phyloP scores from a whole-genome alignment of 64 coral and sea anemone genomes.

The Hydrozoanthus tunicans region DNA sequence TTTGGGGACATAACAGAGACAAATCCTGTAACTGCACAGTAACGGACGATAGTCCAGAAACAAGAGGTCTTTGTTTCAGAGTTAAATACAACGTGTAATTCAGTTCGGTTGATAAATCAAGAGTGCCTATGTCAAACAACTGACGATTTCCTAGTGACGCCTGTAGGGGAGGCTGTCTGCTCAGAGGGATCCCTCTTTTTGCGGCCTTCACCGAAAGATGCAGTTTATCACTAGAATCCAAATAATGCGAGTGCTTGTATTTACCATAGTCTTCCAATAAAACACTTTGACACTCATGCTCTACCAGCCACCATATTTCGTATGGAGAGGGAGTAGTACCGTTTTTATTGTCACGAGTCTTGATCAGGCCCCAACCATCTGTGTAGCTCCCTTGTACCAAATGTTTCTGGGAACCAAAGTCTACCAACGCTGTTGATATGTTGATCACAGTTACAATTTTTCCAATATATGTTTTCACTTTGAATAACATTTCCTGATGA shows the following conservation, averaged over 20 bases:
- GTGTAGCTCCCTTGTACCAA: slow-evolving; percentile 38
- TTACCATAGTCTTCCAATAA: slow-evolving; percentile 54
- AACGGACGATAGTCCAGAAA: slow-evolving; percentile 72
- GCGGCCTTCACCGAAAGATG: slow-evolving; percentile 54
- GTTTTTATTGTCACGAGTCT: slow-evolving; percentile 25
- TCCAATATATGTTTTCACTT: slow-evolving; percentile 11
- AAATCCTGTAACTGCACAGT: slow-evolving; percentile 68
- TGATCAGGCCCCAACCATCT: slow-evolving; percentile 48
- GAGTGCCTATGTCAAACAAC: slow-evolving; percentile 61
- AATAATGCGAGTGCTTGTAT: slow-evolving; percentile 63
- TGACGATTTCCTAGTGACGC: slow-evolving; percentile 69
- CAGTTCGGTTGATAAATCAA: slow-evolving; percentile 32
- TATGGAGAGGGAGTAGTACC: slow-evolving; percentile 15
- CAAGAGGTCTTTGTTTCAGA: slow-evolving; percentile 68
- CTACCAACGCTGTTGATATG: slow-evolving; percentile 5
- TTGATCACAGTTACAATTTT: slow-evolving; percentile 43
- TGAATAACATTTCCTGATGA: slow-evolving; percentile 37
- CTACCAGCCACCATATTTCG: slow-evolving; percentile 86
- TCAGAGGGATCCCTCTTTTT: slow-evolving; percentile 6
- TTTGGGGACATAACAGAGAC: slow-evolving; percentile 73
- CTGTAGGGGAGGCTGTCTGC: slow-evolving; percentile 37
- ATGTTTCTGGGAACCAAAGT: not conserved
- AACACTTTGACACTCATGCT: slow-evolving; percentile 70
- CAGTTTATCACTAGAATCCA: slow-evolving; percentile 81
- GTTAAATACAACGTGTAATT: slow-evolving; percentile 65